These are phyloP conservation scores for Agrilus mali DNA, from an alignment of 2,888 invertebrate species.

Conservation along the genomic window DNA sequence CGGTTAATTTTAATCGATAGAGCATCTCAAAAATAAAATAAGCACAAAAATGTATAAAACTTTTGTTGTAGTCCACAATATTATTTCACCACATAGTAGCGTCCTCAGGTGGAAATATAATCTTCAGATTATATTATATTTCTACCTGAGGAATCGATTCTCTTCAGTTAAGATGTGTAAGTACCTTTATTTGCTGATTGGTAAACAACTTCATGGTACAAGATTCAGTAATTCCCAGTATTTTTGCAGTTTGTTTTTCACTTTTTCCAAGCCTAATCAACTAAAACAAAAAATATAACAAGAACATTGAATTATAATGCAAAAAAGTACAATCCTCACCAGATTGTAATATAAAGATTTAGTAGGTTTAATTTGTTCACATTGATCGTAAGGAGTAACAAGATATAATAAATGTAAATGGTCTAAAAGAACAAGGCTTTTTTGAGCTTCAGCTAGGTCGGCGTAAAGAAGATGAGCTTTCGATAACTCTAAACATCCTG, in stretches of 20 bases:
- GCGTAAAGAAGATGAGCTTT: slow-evolving; percentile 57
- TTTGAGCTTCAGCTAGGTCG: slow-evolving; percentile 61
- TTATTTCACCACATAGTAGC: no score
- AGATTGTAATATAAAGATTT: slow-evolving; percentile 45
- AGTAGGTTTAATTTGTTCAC: slow-evolving; percentile 40
- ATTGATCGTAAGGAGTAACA: slow-evolving; percentile 65
- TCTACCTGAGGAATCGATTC: no score
- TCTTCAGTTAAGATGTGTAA: no score
- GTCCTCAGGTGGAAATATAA: no score
- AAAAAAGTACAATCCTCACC: slow-evolving; percentile 32
- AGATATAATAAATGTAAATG: slow-evolving; percentile 79
- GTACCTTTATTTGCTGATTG: slow-evolving; percentile 51
- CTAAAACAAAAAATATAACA: slow-evolving; percentile 31
- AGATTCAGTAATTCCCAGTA: slow-evolving; percentile 68
- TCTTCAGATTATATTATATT: no score
- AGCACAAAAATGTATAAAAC: no score
- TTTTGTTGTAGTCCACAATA: no score
- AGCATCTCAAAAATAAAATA: no score
- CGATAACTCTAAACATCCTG: slow-evolving; percentile 68
- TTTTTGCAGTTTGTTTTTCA: slow-evolving; percentile 56
- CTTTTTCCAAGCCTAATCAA: slow-evolving; percentile 48
- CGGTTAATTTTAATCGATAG: no score
- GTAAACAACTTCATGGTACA: slow-evolving; percentile 55
- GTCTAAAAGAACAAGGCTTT: slow-evolving; percentile 64
- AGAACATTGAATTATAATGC: neutral